Percentiles rank a stretch among this genome's conserved stretches.
These are phyloP conservation scores for Hycleus phaleratus DNA, from an alignment of 1,140 invertebrate genomes.

Conservation along the genomic window DNA sequence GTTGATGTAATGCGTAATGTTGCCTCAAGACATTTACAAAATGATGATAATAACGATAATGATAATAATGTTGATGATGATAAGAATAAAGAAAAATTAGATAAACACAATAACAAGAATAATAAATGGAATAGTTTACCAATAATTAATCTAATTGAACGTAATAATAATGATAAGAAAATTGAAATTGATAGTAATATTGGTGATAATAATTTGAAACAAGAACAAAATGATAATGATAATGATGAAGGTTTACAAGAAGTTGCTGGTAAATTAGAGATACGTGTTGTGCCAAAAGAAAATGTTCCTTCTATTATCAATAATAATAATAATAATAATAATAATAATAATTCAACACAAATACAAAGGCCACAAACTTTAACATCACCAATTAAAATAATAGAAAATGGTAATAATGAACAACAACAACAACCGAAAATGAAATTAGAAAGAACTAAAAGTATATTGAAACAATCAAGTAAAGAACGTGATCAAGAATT, in stretches of 20 bases:
- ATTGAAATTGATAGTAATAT: slow-evolving; percentile 7
- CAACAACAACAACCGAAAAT: slow-evolving; percentile 3
- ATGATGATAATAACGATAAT: slow-evolving; percentile 52
- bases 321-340: neutral
- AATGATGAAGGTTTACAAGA: slow-evolving; percentile 34
- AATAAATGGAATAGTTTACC: slow-evolving; percentile 46
- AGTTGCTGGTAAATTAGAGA: slow-evolving; percentile 62
- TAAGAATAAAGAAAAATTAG: neutral
- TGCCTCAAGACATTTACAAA: slow-evolving; percentile 53
- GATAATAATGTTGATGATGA: no score
- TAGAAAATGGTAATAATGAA: slow-evolving; percentile 11
- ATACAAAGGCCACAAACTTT: slow-evolving; percentile 7
- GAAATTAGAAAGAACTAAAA: slow-evolving; percentile 35
- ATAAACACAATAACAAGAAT: slow-evolving; percentile 5
- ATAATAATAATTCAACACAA: neutral
- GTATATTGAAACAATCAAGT: slow-evolving; percentile 38
- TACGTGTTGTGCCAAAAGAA: slow-evolving; percentile 58
- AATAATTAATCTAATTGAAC: slow-evolving; percentile 17
- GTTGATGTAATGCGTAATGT: slow-evolving; percentile 80
- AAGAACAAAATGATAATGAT: slow-evolving; percentile 16
- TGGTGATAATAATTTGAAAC: slow-evolving; percentile 10
- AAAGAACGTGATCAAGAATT: slow-evolving; percentile 28
- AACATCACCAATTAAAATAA: slow-evolving; percentile 10
- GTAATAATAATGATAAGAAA: slow-evolving; percentile 9
- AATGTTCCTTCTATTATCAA: neutral